These are phyloP conservation scores for Muntiacus reevesi DNA, from an alignment of 2,113 vertebrate genomes.

Conservation along the genomic window DNA sequence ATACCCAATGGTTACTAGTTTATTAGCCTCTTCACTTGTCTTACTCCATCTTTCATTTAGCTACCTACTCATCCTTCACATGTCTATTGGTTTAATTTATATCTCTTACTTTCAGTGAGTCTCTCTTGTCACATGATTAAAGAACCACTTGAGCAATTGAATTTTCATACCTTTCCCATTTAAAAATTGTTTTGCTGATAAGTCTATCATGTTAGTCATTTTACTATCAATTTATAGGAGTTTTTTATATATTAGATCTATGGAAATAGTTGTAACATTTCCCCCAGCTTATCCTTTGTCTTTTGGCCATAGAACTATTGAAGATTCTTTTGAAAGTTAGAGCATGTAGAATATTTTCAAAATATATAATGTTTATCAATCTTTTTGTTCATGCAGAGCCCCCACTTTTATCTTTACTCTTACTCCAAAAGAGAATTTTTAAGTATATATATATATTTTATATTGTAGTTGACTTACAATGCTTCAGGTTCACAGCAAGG, in stretches of 20 bases:
- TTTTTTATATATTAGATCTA: not conserved
- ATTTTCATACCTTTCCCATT: not conserved
- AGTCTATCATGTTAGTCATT: not conserved
- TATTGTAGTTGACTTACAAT: not conserved
- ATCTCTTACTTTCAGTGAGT: not conserved
- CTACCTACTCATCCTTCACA: not conserved
- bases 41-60: not conserved
- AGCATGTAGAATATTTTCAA: not conserved
- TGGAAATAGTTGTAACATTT: not conserved
- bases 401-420: not conserved
- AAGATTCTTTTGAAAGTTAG: not conserved
- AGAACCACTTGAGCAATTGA: not conserved
- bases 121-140: not conserved
- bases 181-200: not conserved
- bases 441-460: not conserved
- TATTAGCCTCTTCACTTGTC: not conserved
- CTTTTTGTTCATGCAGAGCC: not conserved
- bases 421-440: not conserved
- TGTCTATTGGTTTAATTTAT: not conserved
- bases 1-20: not conserved
- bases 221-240: not conserved
- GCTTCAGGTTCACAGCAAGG: not conserved
- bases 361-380: not conserved
- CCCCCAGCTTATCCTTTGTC: not conserved
- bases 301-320: not conserved